phyloP scores from a whole-genome alignment of 2,113 vertebrate genomes.

The Rhadina sibilatrix region DNA sequence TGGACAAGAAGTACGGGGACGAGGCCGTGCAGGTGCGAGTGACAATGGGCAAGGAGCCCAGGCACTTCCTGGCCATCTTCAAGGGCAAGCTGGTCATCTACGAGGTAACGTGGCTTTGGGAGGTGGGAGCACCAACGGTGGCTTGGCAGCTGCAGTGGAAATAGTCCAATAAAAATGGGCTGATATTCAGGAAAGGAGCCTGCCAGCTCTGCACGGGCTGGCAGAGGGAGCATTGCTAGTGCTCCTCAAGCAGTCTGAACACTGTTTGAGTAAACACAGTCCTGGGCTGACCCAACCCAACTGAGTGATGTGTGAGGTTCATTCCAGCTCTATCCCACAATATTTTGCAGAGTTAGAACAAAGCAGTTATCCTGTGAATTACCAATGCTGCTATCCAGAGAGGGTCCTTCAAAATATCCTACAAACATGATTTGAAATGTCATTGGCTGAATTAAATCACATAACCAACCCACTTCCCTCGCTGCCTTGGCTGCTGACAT shows the following conservation, averaged over 20 bases:
- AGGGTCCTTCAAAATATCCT: background rate
- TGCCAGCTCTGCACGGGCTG: background rate
- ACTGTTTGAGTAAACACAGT: background rate
- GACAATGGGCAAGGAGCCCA: slow-evolving; percentile 89
- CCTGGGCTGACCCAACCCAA: background rate
- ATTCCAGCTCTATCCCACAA: background rate
- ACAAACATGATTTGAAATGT: background rate
- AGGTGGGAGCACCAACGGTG: accelerated
- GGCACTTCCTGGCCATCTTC: slow-evolving; percentile 90
- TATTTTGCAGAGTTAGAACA: background rate
- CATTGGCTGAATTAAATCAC: background rate
- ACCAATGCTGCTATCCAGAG: background rate
- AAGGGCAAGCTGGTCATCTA: slow-evolving; percentile 86
- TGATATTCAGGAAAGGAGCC: background rate
- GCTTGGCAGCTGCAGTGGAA: background rate
- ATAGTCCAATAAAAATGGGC: background rate
- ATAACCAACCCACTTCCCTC: background rate
- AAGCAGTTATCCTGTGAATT: background rate
- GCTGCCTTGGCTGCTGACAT: background rate
- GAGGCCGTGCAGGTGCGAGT: slow-evolving; percentile 88
- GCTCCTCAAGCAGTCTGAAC: background rate
- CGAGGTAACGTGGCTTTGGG: slow-evolving; percentile 67
- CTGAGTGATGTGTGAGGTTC: background rate
- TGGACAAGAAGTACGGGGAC: slow-evolving; percentile 82
- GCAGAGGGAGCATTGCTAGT: background rate